A percentile compares a stretch with the other conserved stretches of the same genome.
Conservation (phyloP, 2,888 invertebrate genomes). For the Furcula furcula region DNA sequence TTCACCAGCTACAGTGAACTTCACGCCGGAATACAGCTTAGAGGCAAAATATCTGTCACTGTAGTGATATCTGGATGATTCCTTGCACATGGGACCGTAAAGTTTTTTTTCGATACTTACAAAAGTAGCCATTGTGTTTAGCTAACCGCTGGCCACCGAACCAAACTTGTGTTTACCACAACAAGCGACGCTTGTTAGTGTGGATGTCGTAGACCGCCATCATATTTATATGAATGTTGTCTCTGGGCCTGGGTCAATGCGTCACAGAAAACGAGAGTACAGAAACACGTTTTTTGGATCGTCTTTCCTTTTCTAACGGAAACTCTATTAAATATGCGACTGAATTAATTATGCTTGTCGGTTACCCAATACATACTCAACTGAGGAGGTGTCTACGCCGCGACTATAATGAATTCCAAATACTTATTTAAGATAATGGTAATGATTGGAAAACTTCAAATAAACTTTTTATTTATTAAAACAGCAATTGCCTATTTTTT, state of each 20-base stretch:
- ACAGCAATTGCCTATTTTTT: too few relatives aligned
- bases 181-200: slow-evolving; percentile 72
- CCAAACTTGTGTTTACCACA: slow-evolving; percentile 58
- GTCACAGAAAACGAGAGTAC: slow-evolving; percentile 55
- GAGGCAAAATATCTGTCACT: too few relatives aligned
- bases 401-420: slow-evolving; percentile 32
- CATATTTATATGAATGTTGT: slow-evolving; percentile 72
- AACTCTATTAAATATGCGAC: slow-evolving; percentile 38
- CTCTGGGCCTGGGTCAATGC: slow-evolving; percentile 41
- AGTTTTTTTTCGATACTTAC: slow-evolving; percentile 54
- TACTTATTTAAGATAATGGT: background rate
- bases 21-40: too few relatives aligned
- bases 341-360: slow-evolving; percentile 57
- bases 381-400: slow-evolving; percentile 33
- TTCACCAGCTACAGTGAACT: too few relatives aligned
- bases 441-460: background rate
- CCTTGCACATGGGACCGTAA: too few relatives aligned
- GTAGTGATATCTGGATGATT: too few relatives aligned
- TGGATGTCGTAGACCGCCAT: slow-evolving; percentile 47
- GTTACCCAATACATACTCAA: slow-evolving; percentile 58
- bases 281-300: slow-evolving; percentile 54
- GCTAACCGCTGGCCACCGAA: slow-evolving; percentile 77
- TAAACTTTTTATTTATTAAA: too few relatives aligned
- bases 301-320: slow-evolving; percentile 71
- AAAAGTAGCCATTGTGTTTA: slow-evolving; percentile 73